Conservation (phyloP, 2,113 vertebrate genomes). For the Mustela lutreola region DNA sequence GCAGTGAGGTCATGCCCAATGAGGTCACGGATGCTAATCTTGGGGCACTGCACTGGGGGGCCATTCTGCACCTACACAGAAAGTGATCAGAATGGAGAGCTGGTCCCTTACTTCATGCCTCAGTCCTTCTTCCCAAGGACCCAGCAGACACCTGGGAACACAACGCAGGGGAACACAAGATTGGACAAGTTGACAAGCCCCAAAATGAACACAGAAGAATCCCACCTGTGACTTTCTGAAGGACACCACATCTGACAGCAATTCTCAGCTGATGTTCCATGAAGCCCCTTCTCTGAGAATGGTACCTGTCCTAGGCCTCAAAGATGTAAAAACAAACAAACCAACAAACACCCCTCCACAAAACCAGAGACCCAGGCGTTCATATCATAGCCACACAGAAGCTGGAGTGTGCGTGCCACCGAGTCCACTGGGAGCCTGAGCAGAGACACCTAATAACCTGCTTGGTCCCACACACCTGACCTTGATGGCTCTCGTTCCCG, state of each 20-base stretch:
- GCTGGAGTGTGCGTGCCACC: background rate
- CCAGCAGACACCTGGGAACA: background rate
- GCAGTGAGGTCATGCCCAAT: background rate
- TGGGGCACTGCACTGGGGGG: background rate
- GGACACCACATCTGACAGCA: background rate
- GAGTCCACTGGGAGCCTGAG: background rate
- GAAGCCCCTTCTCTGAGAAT: background rate
- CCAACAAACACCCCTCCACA: background rate
- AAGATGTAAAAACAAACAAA: background rate
- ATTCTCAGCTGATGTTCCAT: background rate
- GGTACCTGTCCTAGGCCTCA: background rate
- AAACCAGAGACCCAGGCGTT: background rate
- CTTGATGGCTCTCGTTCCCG: background rate
- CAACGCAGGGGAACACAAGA: background rate
- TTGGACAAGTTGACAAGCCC: background rate
- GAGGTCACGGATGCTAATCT: background rate
- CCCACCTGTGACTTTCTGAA: constrained; percentile 25
- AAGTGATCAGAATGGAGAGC: background rate
- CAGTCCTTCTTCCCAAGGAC: background rate
- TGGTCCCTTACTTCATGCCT: background rate
- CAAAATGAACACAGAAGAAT: background rate
- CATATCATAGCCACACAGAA: background rate
- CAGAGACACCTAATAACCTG: background rate
- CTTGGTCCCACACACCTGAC: background rate
- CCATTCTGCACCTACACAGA: background rate